Evolutionary conservation across 2,888 invertebrate genomes (phyloP), one percentile per base, ranked within the genome.

Genomic region (Hymenopus coronatus): DNA sequence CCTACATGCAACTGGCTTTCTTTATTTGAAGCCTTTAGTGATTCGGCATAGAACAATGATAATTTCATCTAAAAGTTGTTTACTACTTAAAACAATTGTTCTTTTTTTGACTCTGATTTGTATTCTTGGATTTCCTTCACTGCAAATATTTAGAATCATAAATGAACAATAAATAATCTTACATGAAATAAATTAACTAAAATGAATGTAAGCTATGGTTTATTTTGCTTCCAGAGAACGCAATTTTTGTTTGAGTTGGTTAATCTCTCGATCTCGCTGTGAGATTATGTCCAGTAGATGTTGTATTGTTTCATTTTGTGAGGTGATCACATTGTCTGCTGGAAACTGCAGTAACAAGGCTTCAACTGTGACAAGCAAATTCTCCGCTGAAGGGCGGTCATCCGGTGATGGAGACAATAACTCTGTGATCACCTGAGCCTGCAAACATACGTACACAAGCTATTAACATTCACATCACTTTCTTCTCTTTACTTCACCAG

Each of bases 381-480:
- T 93, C 82, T 96, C 92, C 0, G 96, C 95, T 88, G 95, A 94
- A 0, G 96, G 94, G 54, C 96, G 93, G 89, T 94, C 94, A 83
- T 93, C 92, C 0, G 95, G 94, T 89, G 95, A 93, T 82, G 94
- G 92, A 89, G 94, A 94, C 0, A 96, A 94, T 14, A 96, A 93
- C 91, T 95, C 95, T 3, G 94, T 94, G 25, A 96, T 95, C 84
- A 96, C 94, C 89, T 94, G 94, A 0, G 95, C 95, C 92, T 94
- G 89, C 9, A 70, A 70, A 70, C 54, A 70, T 14, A 40, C 3
- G 20, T 20, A 40, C 40, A 40, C 40, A 40, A 33, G 8, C 33
- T 33, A 8, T 33, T 8, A 33, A 8, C 33, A 4, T 8, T 7
- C 3, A 33, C 4, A 4, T n/a, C n/a, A n/a, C n/a, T n/a, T n/a